Evolutionary conservation across 2,888 invertebrate species (phyloP).

Genomic region (Pristionchus japonicus): DNA sequence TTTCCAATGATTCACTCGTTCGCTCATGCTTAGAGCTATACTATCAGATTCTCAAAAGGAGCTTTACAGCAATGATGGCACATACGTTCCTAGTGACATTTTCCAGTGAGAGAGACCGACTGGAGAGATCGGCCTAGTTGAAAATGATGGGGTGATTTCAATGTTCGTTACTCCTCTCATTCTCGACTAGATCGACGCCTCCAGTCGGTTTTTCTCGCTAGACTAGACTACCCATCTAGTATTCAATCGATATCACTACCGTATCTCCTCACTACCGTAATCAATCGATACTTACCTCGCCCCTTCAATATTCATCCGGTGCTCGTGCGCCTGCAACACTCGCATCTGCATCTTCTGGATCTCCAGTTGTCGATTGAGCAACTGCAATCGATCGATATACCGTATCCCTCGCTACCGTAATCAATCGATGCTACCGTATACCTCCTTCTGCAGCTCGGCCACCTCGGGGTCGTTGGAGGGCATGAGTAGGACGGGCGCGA

Average conservation of each 20-base stretch:
- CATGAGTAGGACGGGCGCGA: conserved; percentile 59
- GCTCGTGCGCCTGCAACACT: conserved; percentile 52
- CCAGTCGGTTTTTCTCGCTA: no score
- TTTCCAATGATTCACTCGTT: no score
- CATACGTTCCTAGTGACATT: background rate
- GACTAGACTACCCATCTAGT: no score
- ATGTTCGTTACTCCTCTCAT: no score
- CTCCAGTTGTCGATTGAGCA: conserved; percentile 55
- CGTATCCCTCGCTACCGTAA: background rate
- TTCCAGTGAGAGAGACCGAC: no score
- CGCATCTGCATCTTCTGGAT: conserved; percentile 61
- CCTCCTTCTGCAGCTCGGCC: conserved; percentile 60
- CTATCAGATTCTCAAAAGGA: background rate
- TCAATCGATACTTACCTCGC: background rate
- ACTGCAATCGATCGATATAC: conserved; percentile 48
- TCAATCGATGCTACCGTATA: conserved; percentile 22
- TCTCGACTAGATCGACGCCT: no score
- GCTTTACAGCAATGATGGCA: background rate
- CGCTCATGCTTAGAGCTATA: no score
- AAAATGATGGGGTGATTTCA: no score
- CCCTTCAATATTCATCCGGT: background rate
- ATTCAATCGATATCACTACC: no score
- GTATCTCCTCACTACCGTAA: no score
- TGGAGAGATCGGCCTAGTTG: no score
- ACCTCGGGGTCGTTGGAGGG: conserved; percentile 59